Base-by-base conservation (phyloP, 2,888 invertebrate species). In the Trichacis sp. region DNA sequence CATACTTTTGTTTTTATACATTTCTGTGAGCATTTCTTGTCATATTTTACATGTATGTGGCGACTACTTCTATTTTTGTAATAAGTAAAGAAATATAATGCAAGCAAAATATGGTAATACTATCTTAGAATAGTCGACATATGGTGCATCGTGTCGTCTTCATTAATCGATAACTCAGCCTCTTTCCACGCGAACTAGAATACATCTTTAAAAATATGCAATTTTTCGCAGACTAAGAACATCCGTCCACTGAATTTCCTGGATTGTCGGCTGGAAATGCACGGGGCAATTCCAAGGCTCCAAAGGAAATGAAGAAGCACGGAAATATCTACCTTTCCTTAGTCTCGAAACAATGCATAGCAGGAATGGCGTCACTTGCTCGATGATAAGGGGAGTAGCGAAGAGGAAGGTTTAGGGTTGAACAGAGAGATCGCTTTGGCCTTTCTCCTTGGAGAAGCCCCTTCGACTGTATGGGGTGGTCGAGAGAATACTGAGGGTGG, bases 281-380 rank as follows among this genome's bases (percentile, higher is more conserved):
- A 57, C 57, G 57, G 53, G 64, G 61, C 30, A 19, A 18, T 18
- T n/a, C 2, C 9, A 43, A 48, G 57, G 59, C 68, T 57, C 64
- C 49, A 49, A 59, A 54, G 67, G 53, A 63, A 67, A 68, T 68
- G 63, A 68, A 68, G 68, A 68, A 68, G 64, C 64, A 61, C 63
- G 61, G 60, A 64, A 68, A 68, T 64, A 58, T 48, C 57, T 64
- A 67, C 65, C 77, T 77, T 78, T 76, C 73, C 70, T 78, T 78
- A 79, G 78, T 74, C 78, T 43, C 71, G 73, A 72, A 77, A 77
- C 79, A 79, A 77, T 77, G 71, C 76, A 73, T 72, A 68, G 70
- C 61, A 71, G 74, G 75, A 78, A 78, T 78, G 77, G 77, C 77
- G 77, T 70, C 77, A 72, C 57, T 64, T 64, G 57, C 68, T 58